Evolutionary conservation across 2,888 invertebrate species (phyloP).

Genomic region (Drosophila leonis): DNA sequence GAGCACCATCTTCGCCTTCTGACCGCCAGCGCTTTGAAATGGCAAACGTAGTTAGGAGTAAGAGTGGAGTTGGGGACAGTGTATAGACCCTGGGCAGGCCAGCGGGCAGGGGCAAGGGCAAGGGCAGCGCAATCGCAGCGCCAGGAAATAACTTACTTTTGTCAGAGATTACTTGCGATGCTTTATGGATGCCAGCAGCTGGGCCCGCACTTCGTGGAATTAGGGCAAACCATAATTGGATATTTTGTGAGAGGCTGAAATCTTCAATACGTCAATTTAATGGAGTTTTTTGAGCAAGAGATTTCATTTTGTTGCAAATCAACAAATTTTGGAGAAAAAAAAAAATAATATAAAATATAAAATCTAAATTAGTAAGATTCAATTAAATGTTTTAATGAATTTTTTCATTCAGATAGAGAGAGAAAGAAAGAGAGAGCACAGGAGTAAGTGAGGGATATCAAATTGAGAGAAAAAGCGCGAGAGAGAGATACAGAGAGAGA

Average conservation of each 20-base stretch:
- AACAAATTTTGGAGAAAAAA: background rate
- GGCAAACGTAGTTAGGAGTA: constrained; percentile 23
- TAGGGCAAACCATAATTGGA: constrained; percentile 36
- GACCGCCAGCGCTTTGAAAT: constrained; percentile 66
- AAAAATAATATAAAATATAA: too few relatives aligned
- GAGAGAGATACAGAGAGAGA: background rate
- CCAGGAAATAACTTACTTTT: constrained; percentile 80
- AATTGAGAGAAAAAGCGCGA: too few relatives aligned
- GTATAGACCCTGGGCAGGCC: background rate
- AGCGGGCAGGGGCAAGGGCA: background rate
- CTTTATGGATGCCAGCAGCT: constrained; percentile 25
- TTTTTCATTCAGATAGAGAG: background rate
- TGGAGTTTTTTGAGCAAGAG: background rate
- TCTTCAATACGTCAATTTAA: constrained; percentile 27
- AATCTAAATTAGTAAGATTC: background rate
- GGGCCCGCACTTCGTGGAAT: constrained; percentile 41
- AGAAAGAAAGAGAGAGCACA: background rate
- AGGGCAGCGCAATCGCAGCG: constrained; percentile 45
- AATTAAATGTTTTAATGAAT: background rate
- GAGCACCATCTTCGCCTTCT: constrained; percentile 50
- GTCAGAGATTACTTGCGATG: constrained; percentile 36
- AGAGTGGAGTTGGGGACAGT: constrained; percentile 8
- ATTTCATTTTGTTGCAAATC: background rate
- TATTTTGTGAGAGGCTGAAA: constrained; percentile 15
- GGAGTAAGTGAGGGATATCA: too few relatives aligned